Base-by-base conservation (phyloP, 2,888 invertebrate genomes). In the Drosophila mettleri region DNA sequence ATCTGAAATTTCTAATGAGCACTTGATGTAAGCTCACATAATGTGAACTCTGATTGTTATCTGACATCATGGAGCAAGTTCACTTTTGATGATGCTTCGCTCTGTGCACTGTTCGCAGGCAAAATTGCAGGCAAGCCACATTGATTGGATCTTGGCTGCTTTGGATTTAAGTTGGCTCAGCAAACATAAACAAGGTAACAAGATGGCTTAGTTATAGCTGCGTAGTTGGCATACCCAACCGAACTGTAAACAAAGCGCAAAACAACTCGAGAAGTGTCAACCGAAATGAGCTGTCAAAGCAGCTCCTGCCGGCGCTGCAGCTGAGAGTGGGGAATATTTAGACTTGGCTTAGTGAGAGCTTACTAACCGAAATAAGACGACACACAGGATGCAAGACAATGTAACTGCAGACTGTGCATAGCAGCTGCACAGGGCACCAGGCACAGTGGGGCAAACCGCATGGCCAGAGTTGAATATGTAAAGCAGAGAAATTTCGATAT, bases 191-290 rank as follows among this genome's bases (percentile, higher is more conserved):
- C 65, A 52, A 52, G 52, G 69, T 60, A 59, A 34, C 24, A 29
- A 48, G 57, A 49, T 36, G 57, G 41, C 51, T 49, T n/a, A 31
- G 52, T 59, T 59, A 6, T 27, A 46, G 48, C 45, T 52, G 39
- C 12, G 36, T 24, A 27, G 45, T 27, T 24, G 22, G 29, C 18
- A 51, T 45, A 48, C n/a, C 18, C 55, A 36, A 60, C 27, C 41
- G 41, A 82, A 66, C 76, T 72, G 80, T 85, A 85, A 80, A 61
- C 81, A 70, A 69, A 70, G 76, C 59, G 63, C 69, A 74, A 78
- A 71, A 65, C 73, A 84, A 62, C 79, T 79, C 62, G 29, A 46
- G 38, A 67, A 83, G 84, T 80, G 80, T 83, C 80, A 72, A 60
- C 63, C 55, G 66, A 78, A 81, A 81, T 81, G 73, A 85, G 82